Evolutionary conservation across 2,888 invertebrate species (phyloP).

Genomic region (Augochlorella aurata): DNA sequence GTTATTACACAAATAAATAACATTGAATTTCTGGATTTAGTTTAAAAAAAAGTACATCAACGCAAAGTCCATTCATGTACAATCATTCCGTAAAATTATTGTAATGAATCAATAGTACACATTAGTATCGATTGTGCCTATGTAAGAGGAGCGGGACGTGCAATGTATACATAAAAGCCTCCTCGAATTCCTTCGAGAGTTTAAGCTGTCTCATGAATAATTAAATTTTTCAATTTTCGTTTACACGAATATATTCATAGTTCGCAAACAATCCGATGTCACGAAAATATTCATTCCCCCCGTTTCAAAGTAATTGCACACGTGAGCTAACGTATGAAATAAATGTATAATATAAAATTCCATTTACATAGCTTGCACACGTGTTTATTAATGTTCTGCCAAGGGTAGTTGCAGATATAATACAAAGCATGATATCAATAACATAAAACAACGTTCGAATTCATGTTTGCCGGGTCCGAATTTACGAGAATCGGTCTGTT

Average conservation of each 20-base stretch:
- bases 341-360: no score
- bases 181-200: background rate
- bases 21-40: background rate
- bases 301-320: background rate
- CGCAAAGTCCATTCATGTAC: background rate
- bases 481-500: no score
- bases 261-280: background rate
- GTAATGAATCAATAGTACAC: background rate
- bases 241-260: background rate
- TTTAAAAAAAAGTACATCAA: background rate
- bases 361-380: no score
- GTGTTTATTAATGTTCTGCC: no score
- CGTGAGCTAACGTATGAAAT: no score
- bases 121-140: background rate
- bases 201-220: constrained; percentile 15
- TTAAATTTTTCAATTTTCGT: background rate
- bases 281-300: background rate
- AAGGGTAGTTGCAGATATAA: no score
- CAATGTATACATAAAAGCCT: background rate
- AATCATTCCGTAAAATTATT: background rate
- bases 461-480: no score
- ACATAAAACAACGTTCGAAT: no score
- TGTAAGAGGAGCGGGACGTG: background rate
- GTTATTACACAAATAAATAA: no score
- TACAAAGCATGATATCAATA: no score